Evolutionary conservation across 2,113 vertebrate genomes (phyloP).

Genomic region (Pogona vitticeps): DNA sequence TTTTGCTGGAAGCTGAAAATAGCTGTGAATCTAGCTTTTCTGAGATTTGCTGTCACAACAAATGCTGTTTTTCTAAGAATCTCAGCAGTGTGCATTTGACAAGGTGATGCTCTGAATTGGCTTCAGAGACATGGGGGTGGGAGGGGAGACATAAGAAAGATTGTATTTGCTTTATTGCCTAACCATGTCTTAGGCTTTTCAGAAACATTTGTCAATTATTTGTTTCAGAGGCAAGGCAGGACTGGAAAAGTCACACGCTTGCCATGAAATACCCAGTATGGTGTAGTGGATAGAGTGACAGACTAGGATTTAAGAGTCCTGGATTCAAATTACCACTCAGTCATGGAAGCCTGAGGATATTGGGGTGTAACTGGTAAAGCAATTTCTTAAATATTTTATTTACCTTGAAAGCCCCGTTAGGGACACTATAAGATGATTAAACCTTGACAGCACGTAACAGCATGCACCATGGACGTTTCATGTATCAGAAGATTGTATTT

Average conservation of each 20-base stretch:
- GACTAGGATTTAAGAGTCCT: too few species aligned
- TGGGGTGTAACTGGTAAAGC: too few species aligned
- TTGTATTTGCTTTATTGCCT: neutral
- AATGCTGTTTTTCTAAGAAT: neutral
- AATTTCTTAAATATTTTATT: too few species aligned
- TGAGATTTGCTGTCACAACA: neutral
- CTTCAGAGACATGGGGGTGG: neutral
- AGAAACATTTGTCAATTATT: neutral
- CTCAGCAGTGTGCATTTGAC: neutral
- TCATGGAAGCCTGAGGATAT: too few species aligned
- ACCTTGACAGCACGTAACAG: too few species aligned
- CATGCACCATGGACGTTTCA: neutral
- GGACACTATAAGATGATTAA: too few species aligned
- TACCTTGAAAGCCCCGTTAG: too few species aligned
- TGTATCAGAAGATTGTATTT: neutral
- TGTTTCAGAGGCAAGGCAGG: neutral
- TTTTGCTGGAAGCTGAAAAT: neutral
- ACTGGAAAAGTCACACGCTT: neutral
- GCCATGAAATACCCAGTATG: too few species aligned
- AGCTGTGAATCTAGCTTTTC: neutral
- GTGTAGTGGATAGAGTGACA: too few species aligned
- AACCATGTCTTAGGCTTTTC: neutral
- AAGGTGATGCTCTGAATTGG: neutral
- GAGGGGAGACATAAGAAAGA: neutral
- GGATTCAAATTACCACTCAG: too few species aligned